Evolutionary conservation across 2,888 invertebrate species (phyloP), one percentile per base, ranked within the genome.

Genomic region (Drosophila birchii): DNA sequence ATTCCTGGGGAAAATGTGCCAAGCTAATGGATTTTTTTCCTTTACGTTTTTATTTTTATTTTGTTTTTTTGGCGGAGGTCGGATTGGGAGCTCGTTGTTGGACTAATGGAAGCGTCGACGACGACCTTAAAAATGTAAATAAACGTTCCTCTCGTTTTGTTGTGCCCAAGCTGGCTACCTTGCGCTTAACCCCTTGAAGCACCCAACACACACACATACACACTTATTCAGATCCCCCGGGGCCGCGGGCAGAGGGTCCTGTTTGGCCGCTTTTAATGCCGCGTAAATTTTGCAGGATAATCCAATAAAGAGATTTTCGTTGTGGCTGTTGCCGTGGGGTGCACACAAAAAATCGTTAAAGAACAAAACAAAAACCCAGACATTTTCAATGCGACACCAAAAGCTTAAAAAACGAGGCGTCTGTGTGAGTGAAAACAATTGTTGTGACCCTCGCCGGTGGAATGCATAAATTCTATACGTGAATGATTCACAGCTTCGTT

Each of bases 211-310:
- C 43, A 51, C 45, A 34, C 18, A 51, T 43, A 34, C 18, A 63
- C 66, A 38, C 63, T 51, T 54, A 63, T 53, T 38, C 32, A 8
- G 20, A 55, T 23, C 11, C 57, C 67, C 56, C 34, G 20, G 55
- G 66, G 54, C 60, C 66, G 44, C 47, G 54, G 43, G 54, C 36
- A 49, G 56, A 47, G 41, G 63, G 57, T 47, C 44, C 54, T 49
- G 66, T 57, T 72, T 62, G 81, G 78, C 78, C 79, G 78, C 82
- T 86, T 86, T 86, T 86, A 88, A 86, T 86, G 88, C 84, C 84
- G 82, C 86, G 88, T 86, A 86, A 86, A 86, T 86, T 88, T 84
- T 86, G 86, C 84, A 84, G 86, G 86, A 88, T 86, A 86, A 86
- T 86, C 86, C 88, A 86, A 86, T 86, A 88, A 88, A 88, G 88